A percentile compares a stretch with the other conserved stretches of the same genome.
phyloP scores from a whole-genome alignment of 35 echinoderm and acorn worm species.

The Heliocidaris tuberculata region DNA sequence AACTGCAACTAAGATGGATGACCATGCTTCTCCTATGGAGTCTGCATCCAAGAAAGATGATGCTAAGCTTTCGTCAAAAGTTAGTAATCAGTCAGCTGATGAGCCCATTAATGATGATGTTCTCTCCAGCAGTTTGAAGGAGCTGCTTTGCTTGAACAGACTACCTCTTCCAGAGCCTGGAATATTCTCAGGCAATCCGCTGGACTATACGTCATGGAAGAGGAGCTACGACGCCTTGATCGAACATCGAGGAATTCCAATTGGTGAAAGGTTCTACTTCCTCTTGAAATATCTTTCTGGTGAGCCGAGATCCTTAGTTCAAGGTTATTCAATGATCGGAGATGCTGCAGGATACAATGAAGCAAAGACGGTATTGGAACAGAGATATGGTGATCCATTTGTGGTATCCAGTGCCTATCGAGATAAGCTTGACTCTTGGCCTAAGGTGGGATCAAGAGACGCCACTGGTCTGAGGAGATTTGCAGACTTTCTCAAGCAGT shows the following conservation, averaged over 20 bases:
- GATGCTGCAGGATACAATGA: conserved; percentile 61
- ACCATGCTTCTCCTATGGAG: not conserved
- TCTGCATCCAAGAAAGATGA: not conserved
- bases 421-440: conserved; percentile 68
- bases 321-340: conserved; percentile 21
- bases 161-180: conserved; percentile 71
- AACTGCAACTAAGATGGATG: not conserved
- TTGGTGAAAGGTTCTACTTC: too few species aligned
- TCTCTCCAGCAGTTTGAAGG: conserved; percentile 14
- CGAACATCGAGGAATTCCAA: too few species aligned
- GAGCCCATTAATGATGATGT: not conserved
- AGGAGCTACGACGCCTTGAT: conserved; percentile 46
- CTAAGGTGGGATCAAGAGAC: conserved; percentile 56
- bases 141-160: conserved; percentile 57
- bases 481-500: conserved; percentile 66
- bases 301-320: too few species aligned
- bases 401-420: conserved; percentile 61
- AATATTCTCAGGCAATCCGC: conserved; percentile 70
- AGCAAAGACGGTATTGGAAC: conserved; percentile 47
- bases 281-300: too few species aligned
- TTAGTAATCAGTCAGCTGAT: not conserved
- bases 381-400: conserved; percentile 69
- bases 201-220: conserved; percentile 62
- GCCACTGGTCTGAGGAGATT: conserved; percentile 60
- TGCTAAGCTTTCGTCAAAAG: not conserved